Conservation (phyloP, 2,797 vertebrate species). For the Malurus leucopterus region DNA sequence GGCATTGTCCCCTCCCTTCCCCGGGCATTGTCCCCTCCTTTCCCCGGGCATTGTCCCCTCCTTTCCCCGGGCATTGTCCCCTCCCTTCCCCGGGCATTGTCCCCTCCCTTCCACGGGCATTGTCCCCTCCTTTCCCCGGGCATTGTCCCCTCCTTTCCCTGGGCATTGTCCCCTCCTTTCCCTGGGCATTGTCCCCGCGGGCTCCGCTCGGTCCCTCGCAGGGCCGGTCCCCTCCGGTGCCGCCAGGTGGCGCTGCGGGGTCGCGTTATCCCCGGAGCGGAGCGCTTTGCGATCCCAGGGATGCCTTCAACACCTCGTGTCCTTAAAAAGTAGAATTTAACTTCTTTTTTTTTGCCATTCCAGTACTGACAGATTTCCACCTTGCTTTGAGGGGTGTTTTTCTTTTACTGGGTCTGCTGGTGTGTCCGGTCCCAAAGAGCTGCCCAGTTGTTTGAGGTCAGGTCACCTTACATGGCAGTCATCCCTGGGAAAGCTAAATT, state of each 20-base stretch:
- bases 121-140: neutral
- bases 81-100: neutral
- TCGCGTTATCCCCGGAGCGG: neutral
- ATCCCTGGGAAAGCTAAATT: neutral
- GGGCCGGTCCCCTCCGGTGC: neutral
- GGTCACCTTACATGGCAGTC: too few relatives aligned
- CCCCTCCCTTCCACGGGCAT: neutral
- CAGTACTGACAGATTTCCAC: neutral
- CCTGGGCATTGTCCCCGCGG: neutral
- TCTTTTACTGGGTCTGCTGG: fast-evolving
- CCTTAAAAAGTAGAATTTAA: neutral
- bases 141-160: too few relatives aligned
- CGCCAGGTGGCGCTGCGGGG: neutral
- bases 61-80: too few relatives aligned
- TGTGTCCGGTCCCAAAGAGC: neutral
- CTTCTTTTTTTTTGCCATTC: neutral
- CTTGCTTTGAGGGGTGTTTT: neutral
- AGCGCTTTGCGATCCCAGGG: fast-evolving
- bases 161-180: neutral
- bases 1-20: neutral
- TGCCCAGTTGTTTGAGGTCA: neutral
- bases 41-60: neutral
- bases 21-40: neutral
- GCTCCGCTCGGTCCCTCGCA: neutral
- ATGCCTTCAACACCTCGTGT: fast-evolving